Conservation (phyloP, 2,113 vertebrate species). For the Megatriorchis doriae region DNA sequence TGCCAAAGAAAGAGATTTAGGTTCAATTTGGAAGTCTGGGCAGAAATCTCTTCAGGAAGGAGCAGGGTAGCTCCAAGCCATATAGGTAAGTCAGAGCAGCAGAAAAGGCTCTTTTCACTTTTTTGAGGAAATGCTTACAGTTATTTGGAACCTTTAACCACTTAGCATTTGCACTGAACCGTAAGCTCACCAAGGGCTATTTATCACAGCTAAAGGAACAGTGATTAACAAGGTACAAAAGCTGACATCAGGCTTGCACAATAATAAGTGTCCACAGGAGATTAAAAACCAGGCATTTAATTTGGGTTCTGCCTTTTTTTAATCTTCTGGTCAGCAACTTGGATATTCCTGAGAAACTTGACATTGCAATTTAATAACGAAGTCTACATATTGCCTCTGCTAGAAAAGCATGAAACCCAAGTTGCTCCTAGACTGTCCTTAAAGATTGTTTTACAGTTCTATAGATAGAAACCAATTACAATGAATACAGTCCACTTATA, state of each 20-base stretch:
- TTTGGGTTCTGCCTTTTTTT: neutral
- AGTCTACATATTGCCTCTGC: neutral
- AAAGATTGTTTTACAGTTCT: neutral
- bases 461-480: conserved; percentile 38
- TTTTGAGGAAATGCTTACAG: neutral
- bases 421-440: neutral
- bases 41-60: neutral
- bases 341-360: neutral
- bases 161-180: conserved; percentile 6
- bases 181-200: neutral
- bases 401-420: neutral
- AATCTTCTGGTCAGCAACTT: neutral
- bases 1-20: neutral
- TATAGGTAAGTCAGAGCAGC: neutral
- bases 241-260: neutral
- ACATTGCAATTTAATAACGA: neutral
- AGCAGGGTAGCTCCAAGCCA: neutral
- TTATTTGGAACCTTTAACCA: neutral
- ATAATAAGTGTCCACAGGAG: neutral
- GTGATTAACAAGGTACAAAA: neutral
- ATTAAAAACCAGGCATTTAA: neutral
- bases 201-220: neutral
- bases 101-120: neutral
- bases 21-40: neutral
- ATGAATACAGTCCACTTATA: neutral